Percentiles rank a stretch among this genome's conserved stretches.
These are phyloP conservation scores for Drosophila melanosoma DNA, from an alignment of 2,888 invertebrate genomes.

Conservation along the genomic window DNA sequence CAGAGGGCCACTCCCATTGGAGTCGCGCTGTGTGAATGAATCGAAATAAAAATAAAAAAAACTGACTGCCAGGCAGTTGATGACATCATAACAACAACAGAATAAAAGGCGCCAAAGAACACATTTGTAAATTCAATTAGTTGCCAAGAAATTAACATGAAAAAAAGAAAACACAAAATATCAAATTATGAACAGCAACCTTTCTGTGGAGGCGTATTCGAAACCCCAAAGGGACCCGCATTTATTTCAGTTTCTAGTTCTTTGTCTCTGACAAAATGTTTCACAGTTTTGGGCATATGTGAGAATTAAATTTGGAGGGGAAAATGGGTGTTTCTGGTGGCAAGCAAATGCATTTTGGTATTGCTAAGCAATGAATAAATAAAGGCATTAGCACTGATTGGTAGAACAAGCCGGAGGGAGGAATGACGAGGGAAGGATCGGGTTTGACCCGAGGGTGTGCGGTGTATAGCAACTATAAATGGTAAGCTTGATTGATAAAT, in stretches of 20 bases:
- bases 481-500: slow-evolving; percentile 51
- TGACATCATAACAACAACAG: slow-evolving; percentile 54
- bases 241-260: slow-evolving; percentile 25
- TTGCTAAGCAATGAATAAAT: slow-evolving; percentile 44
- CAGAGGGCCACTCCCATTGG: slow-evolving; percentile 42
- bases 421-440: neutral
- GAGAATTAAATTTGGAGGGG: slow-evolving; percentile 29
- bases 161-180: slow-evolving; percentile 6
- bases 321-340: neutral
- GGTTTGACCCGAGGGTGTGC: neutral
- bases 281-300: slow-evolving; percentile 35
- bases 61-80: slow-evolving; percentile 15
- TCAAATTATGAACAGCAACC: slow-evolving; percentile 31
- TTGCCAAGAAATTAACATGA: slow-evolving; percentile 28
- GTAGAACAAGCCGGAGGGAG: neutral
- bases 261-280: slow-evolving; percentile 32
- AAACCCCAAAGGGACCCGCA: slow-evolving; percentile 33
- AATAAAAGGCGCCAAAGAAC: slow-evolving; percentile 46
- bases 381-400: slow-evolving; percentile 12
- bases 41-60: slow-evolving; percentile 11
- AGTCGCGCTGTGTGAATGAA: slow-evolving; percentile 47
- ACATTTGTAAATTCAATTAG: slow-evolving; percentile 52
- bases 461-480: slow-evolving; percentile 19
- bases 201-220: slow-evolving; percentile 22
- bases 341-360: slow-evolving; percentile 21